Evolutionary conservation across 2,888 invertebrate genomes (phyloP).

Genomic region (Nyleta sp.): DNA sequence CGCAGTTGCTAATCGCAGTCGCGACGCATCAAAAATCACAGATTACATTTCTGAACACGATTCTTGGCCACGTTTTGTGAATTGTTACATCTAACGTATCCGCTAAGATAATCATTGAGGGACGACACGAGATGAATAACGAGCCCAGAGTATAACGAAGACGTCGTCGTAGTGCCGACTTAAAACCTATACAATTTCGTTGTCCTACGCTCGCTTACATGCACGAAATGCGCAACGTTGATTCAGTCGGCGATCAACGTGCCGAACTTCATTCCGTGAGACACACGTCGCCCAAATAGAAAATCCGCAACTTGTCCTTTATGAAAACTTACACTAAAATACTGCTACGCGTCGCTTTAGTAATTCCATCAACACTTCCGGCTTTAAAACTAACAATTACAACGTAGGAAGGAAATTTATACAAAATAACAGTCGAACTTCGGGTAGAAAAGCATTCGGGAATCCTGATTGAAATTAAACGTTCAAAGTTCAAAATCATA

Average conservation of each 20-base stretch:
- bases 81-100: constrained; percentile 30
- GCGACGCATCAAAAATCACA: constrained; percentile 43
- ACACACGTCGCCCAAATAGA: constrained; percentile 22
- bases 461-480: no score
- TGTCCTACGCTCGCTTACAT: constrained; percentile 4
- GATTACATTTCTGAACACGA: constrained; percentile 50
- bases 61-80: constrained; percentile 33
- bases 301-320: background rate
- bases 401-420: background rate
- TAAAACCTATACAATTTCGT: constrained; percentile 16
- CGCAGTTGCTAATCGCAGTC: constrained; percentile 39
- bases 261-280: background rate
- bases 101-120: constrained; percentile 14
- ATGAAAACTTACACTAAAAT: constrained; percentile 32
- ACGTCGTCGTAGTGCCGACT: constrained; percentile 11
- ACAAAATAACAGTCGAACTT: background rate
- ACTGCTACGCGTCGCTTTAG: constrained; percentile 17
- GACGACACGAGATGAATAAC: constrained; percentile 3
- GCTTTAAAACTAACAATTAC: background rate
- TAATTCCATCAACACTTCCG: background rate
- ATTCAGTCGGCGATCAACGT: constrained; percentile 21
- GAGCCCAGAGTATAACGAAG: constrained; percentile 24
- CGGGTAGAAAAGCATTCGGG: no score
- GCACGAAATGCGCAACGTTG: constrained; percentile 2
- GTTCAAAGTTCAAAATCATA: no score